Conservation (phyloP, 2,888 invertebrate species). For the Encarsia formosa region DNA sequence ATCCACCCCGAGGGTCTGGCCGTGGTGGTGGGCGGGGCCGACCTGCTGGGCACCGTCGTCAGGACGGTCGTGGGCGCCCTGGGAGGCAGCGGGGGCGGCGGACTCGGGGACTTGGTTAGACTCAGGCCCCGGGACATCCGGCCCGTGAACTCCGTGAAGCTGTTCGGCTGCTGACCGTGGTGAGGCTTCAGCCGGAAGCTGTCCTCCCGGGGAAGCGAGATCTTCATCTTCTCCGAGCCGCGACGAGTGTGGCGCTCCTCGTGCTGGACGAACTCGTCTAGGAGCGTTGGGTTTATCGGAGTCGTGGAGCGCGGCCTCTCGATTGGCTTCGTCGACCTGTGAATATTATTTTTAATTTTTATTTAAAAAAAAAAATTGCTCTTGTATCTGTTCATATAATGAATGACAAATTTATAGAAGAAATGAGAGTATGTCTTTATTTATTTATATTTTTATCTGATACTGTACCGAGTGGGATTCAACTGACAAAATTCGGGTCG, state of each 20-base stretch:
- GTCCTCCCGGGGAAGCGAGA: slow-evolving; percentile 63
- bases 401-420: no score
- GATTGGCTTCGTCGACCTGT: slow-evolving; percentile 66
- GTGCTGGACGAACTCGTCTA: slow-evolving; percentile 64
- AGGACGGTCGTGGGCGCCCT: slow-evolving; percentile 41
- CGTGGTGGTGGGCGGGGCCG: slow-evolving; percentile 17
- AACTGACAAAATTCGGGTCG: no score
- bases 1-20: slow-evolving; percentile 65
- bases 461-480: no score
- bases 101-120: slow-evolving; percentile 42
- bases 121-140: slow-evolving; percentile 48
- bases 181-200: slow-evolving; percentile 47
- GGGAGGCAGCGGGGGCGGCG: slow-evolving; percentile 45
- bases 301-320: slow-evolving; percentile 72
- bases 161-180: slow-evolving; percentile 40
- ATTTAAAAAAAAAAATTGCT: no score
- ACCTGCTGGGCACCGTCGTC: slow-evolving; percentile 12
- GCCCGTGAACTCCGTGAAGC: slow-evolving; percentile 63
- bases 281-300: slow-evolving; percentile 66
- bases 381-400: no score
- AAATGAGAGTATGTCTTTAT: no score
- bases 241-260: slow-evolving; percentile 45
- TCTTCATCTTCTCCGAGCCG: slow-evolving; percentile 64
- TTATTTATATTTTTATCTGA: no score
- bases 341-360: slow-evolving; percentile 1